Conservation (phyloP, 2,113 vertebrate species). For the Grantiella picta region DNA sequence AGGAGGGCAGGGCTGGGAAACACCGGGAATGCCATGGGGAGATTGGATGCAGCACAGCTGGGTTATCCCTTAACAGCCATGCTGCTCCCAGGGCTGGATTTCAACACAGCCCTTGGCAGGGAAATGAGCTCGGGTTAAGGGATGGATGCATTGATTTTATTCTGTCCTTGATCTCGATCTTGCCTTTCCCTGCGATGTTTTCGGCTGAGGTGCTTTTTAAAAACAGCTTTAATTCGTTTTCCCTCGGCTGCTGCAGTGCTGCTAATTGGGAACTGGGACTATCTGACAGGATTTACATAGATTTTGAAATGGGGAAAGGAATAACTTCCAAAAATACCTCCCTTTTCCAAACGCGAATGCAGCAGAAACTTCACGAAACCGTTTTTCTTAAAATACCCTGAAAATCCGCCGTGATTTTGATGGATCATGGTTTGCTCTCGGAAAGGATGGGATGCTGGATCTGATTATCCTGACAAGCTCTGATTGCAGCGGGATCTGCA, state of each 20-base stretch:
- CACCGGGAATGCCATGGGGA: accelerated
- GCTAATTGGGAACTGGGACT: neutral
- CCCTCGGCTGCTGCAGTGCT: neutral
- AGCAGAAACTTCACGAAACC: neutral
- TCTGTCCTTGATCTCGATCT: neutral
- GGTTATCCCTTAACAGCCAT: neutral
- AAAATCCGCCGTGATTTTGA: accelerated
- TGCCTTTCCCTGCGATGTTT: neutral
- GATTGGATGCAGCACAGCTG: neutral
- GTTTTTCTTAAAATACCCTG: neutral
- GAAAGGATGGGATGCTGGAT: neutral
- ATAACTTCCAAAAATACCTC: neutral
- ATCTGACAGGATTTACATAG: neutral
- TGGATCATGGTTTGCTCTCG: neutral
- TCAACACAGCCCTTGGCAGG: accelerated
- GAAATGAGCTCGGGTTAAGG: accelerated
- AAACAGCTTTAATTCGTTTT: neutral
- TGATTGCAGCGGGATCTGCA: accelerated
- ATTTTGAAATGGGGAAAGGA: neutral
- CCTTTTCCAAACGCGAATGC: neutral
- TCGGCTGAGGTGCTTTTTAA: neutral
- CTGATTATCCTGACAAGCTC: accelerated
- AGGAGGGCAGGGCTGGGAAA: neutral
- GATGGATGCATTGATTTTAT: accelerated
- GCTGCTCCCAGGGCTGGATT: accelerated